Evolutionary conservation across 2,113 vertebrate species (phyloP).

Genomic region (Callaeas wilsoni): DNA sequence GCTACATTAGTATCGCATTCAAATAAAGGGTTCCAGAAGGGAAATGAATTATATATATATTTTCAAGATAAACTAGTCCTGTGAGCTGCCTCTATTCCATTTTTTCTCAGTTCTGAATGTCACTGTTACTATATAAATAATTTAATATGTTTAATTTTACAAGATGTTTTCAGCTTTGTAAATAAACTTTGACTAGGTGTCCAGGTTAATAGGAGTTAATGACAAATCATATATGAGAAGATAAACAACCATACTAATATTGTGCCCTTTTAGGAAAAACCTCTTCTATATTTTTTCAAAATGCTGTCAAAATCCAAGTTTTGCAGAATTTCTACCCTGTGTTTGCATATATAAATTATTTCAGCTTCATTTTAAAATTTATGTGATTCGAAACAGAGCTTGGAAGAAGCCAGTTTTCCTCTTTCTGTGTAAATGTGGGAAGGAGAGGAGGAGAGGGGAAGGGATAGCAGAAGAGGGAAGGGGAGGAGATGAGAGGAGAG

Average conservation of each 20-base stretch:
- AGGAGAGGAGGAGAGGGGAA: background rate
- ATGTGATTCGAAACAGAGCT: background rate
- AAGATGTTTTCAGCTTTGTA: background rate
- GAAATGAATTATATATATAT: background rate
- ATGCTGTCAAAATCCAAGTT: background rate
- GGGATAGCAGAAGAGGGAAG: background rate
- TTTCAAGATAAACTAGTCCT: background rate
- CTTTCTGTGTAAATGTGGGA: background rate
- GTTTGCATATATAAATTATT: background rate
- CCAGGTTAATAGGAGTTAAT: background rate
- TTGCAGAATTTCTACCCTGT: background rate
- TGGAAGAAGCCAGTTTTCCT: background rate
- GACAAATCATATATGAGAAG: background rate
- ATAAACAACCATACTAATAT: background rate
- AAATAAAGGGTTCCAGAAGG: background rate
- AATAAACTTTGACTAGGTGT: background rate
- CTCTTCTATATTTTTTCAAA: background rate
- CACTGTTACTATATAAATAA: background rate
- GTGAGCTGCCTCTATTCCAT: background rate
- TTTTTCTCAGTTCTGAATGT: background rate
- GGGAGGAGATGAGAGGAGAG: background rate
- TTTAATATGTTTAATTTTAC: background rate
- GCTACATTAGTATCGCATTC: background rate
- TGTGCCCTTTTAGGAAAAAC: background rate
- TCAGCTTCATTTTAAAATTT: background rate